Conservation (phyloP, 2,888 invertebrate genomes). For the Reticulitermes lucifugus region DNA sequence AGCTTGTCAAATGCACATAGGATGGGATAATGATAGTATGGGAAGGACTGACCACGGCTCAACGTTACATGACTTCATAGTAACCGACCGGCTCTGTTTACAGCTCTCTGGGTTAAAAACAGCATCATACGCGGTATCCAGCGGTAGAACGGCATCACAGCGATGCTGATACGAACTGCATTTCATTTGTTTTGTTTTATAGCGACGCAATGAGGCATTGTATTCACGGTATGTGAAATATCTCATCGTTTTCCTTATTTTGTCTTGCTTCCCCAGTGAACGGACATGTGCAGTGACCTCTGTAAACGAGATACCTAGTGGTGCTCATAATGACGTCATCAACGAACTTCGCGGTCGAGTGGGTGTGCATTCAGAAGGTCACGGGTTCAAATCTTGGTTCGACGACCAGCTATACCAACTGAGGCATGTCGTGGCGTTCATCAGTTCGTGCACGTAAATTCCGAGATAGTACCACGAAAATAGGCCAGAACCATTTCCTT, state of each 20-base stretch:
- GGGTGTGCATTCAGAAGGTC: no score
- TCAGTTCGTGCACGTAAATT: no score
- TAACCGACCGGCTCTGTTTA: background rate
- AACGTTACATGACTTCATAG: slow-evolving; percentile 7
- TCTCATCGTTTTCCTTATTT: background rate
- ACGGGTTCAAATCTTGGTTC: no score
- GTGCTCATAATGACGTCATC: no score
- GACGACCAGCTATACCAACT: no score
- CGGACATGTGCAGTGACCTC: no score
- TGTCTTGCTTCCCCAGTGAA: background rate
- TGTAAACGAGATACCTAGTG: no score
- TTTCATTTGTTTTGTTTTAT: background rate
- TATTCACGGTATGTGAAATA: background rate
- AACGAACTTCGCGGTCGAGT: no score
- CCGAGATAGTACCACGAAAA: no score
- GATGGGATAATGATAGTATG: background rate
- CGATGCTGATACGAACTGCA: background rate
- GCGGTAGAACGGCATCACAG: background rate
- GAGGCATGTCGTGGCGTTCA: no score
- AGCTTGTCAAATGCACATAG: background rate
- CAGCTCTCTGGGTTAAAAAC: background rate
- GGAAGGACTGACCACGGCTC: background rate
- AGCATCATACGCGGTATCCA: background rate
- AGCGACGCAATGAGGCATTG: background rate
- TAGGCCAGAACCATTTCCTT: no score